phyloP scores from a whole-genome alignment of 92 coral and sea anemone species.

The Umimayanthus kanabou region DNA sequence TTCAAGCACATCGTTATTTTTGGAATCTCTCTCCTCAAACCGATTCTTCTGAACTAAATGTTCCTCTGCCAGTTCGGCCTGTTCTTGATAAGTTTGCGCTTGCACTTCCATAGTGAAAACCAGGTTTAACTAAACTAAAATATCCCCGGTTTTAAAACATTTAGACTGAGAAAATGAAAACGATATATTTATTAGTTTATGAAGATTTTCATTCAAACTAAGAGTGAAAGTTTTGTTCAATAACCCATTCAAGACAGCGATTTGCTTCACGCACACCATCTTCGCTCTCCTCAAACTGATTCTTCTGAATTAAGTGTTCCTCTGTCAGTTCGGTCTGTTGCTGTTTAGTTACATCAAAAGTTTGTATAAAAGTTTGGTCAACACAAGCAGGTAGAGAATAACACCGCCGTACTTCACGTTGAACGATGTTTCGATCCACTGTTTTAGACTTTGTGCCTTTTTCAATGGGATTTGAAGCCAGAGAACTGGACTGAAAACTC shows the following conservation, averaged over 20 bases:
- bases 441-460: background rate
- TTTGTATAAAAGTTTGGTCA: background rate
- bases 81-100: background rate
- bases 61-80: background rate
- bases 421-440: background rate
- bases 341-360: background rate
- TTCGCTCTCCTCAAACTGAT: background rate
- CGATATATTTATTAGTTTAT: too few species aligned
- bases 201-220: too few species aligned
- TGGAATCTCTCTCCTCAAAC: background rate
- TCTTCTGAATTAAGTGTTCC: background rate
- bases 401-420: background rate
- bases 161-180: background rate
- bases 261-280: background rate
- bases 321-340: background rate
- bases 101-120: background rate
- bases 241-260: background rate
- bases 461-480: background rate
- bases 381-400: background rate
- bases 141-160: background rate
- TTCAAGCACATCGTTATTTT: background rate
- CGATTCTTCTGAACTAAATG: background rate
- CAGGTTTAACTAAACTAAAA: too few species aligned
- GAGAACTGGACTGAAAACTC: background rate
- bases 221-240: background rate